Evolutionary conservation across 2,888 invertebrate genomes (phyloP), one percentile per base, ranked within the genome.

Genomic region (Habrosyne pyritoides): DNA sequence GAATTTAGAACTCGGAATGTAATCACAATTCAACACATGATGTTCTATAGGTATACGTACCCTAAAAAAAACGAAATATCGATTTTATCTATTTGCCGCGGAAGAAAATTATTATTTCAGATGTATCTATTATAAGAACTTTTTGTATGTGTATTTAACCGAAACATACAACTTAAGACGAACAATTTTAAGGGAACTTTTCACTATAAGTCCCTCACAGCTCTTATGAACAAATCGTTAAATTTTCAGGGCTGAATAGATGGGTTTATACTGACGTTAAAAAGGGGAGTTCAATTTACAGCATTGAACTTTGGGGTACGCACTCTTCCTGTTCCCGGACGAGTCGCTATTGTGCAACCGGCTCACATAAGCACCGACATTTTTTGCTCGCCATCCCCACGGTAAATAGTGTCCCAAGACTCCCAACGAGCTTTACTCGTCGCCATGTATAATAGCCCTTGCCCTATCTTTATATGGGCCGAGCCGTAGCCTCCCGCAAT

Each of bases 391-490:
- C 79, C 79, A 77, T 86, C 87, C 87, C 88, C 83, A 84, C 86
- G 82, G 87, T 86, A 84, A 84, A 85, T 80, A 82, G 69, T 76
- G 83, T 84, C 81, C 80, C 85, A 77, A 81, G 83, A 77, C 80
- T 79, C 79, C 75, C 77, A 75, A 76, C 75, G 79, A 79, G 83
- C 79, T 80, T 77, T 69, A 73, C 71, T 71, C 67, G 73, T 76
- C 75, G 72, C 73, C 74, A 69, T 75, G 72, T 84, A 86, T 87
- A 88, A 88, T 85, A 86, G 85, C 87, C 88, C 88, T 85, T 85
- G 90, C 89, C 89, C 90, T 85, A 89, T 88, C 91, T 91, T 84
- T 89, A 91, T 90, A 91, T 91, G 91, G 91, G 91, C 85, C 91
- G 91, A 82, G 87, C 88, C 86, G 91, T 90, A 91, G 86, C 79